Evolutionary conservation across 2,797 vertebrate genomes (phyloP).

Genomic region (Gymnothorax reevesii): DNA sequence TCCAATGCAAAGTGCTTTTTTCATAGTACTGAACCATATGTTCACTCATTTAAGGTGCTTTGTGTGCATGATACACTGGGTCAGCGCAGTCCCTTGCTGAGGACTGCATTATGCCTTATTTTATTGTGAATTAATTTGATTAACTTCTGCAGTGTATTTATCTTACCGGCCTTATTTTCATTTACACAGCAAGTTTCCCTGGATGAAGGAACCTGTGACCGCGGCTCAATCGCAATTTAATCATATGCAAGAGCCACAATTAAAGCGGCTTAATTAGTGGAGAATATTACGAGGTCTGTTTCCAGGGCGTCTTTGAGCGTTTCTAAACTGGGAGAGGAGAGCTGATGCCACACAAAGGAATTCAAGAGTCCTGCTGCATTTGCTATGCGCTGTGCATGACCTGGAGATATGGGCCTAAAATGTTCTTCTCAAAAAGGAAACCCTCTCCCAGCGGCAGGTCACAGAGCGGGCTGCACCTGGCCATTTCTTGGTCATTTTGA

Average conservation of each 20-base stretch:
- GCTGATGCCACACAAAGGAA: background rate
- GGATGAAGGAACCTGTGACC: background rate
- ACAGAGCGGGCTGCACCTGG: conserved; percentile 68
- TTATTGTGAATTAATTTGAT: conserved; percentile 15
- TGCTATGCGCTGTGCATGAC: background rate
- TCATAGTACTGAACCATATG: background rate
- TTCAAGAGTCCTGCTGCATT: background rate
- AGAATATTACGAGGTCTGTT: background rate
- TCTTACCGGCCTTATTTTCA: background rate
- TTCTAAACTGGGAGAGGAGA: background rate
- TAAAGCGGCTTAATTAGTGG: background rate
- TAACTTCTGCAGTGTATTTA: conserved; percentile 6
- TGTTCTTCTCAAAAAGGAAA: background rate
- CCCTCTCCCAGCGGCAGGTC: conserved; percentile 74
- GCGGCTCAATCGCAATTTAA: conserved; percentile 4
- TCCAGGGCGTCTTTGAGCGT: background rate
- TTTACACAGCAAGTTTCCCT: conserved; percentile 1
- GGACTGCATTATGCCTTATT: conserved; percentile 8
- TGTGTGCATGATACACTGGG: background rate
- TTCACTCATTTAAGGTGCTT: background rate
- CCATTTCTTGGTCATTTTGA: conserved; percentile 68
- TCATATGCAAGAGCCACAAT: background rate
- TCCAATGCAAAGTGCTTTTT: background rate
- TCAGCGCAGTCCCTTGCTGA: background rate
- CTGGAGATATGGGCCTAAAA: background rate